Conservation (phyloP, 2,797 vertebrate genomes). For the Dryobates pubescens region DNA sequence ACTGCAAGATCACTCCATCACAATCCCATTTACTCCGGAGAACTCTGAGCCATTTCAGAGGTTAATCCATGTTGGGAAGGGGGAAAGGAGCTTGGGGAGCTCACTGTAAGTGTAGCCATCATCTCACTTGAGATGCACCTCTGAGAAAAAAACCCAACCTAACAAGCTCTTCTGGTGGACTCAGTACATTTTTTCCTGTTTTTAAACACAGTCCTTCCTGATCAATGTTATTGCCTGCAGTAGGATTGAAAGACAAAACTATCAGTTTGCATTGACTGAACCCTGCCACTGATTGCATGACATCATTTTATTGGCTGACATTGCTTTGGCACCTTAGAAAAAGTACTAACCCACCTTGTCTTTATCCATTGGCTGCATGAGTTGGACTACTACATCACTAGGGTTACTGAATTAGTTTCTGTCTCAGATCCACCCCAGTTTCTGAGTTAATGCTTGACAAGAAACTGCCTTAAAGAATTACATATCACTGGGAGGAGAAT, state of each 20-base stretch:
- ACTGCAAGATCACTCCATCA: neutral
- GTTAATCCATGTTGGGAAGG: neutral
- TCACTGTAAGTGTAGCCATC: neutral
- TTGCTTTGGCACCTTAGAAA: neutral
- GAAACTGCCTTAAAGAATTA: slow-evolving; percentile 12
- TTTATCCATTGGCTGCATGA: neutral
- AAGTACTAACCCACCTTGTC: slow-evolving; percentile 16
- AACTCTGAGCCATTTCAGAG: neutral
- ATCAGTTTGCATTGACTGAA: neutral
- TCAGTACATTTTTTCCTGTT: slow-evolving; percentile 1
- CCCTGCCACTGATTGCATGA: neutral
- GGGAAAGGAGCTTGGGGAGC: neutral
- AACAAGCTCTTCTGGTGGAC: neutral
- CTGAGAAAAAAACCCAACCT: neutral
- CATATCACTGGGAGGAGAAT: neutral
- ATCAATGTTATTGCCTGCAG: neutral
- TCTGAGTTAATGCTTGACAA: slow-evolving; percentile 12
- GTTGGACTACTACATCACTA: neutral
- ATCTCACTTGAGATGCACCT: neutral
- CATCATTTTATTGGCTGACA: slow-evolving; percentile 11
- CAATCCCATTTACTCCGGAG: neutral
- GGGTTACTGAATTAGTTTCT: slow-evolving; percentile 10
- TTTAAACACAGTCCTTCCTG: slow-evolving; percentile 47
- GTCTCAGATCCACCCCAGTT: neutral
- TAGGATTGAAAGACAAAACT: neutral